phyloP scores from a whole-genome alignment of 1,140 invertebrate genomes.

The Bemisia tabaci region DNA sequence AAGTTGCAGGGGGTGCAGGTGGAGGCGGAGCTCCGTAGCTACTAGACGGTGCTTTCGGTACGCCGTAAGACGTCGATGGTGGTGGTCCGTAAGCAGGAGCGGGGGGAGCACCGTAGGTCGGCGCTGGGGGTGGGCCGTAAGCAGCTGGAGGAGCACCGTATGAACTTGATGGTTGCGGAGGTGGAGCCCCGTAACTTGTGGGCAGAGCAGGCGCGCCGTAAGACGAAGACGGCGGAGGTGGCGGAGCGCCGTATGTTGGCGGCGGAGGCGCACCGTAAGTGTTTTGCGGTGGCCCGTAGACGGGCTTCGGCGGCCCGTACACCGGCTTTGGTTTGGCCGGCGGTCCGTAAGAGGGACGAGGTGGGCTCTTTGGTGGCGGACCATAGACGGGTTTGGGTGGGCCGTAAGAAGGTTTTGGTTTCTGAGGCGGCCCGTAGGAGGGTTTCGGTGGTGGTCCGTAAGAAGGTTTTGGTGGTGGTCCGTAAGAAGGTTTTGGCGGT shows the following conservation, averaged over 20 bases:
- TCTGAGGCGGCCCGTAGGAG: constrained; percentile 28
- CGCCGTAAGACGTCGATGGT: constrained; percentile 22
- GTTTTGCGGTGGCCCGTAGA: constrained; percentile 20
- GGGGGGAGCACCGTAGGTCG: constrained; percentile 28
- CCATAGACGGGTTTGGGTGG: constrained; percentile 28
- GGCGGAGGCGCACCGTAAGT: constrained; percentile 20
- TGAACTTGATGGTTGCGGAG: constrained; percentile 10
- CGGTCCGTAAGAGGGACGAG: constrained; percentile 22
- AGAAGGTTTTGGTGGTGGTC: constrained; percentile 27
- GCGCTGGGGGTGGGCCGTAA: constrained; percentile 27
- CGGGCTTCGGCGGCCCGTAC: constrained; percentile 26
- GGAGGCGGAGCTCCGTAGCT: constrained; percentile 26
- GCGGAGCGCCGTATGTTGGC: constrained; percentile 18
- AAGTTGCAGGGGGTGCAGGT: constrained; percentile 18
- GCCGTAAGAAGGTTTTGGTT: constrained; percentile 29
- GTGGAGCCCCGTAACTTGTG: constrained; percentile 17
- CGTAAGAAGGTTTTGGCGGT: constrained; percentile 28
- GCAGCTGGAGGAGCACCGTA: constrained; percentile 16
- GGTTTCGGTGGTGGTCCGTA: constrained; percentile 29
- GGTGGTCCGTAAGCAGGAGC: constrained; percentile 30
- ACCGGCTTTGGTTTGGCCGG: constrained; percentile 18
- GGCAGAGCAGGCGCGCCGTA: constrained; percentile 15
- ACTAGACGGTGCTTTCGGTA: constrained; percentile 6
- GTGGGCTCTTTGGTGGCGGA: constrained; percentile 21
- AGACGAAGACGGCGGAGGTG: constrained; percentile 8